Conservation (phyloP, 2,888 invertebrate species). For the Odontothrips loti region DNA sequence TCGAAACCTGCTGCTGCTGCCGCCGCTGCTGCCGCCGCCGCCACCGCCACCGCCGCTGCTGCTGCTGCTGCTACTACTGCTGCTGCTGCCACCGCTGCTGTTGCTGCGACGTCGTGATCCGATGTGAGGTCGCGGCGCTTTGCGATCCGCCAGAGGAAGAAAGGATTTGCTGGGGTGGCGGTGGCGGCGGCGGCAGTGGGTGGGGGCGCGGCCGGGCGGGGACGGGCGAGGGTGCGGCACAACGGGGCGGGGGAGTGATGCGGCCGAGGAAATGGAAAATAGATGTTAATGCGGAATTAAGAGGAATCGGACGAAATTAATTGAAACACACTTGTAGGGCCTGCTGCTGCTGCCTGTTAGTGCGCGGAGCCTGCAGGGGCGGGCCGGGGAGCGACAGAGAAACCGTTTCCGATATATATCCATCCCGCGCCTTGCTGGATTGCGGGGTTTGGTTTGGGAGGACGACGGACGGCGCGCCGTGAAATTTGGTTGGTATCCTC, state of each 20-base stretch:
- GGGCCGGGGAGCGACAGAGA: neutral
- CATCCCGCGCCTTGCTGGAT: too few relatives aligned
- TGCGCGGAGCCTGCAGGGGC: too few relatives aligned
- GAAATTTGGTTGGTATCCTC: too few relatives aligned
- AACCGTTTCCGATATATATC: too few relatives aligned
- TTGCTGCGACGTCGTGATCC: too few relatives aligned
- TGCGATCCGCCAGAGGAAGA: too few relatives aligned
- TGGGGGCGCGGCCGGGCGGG: neutral
- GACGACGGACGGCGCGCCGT: too few relatives aligned
- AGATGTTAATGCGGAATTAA: slow-evolving; percentile 25
- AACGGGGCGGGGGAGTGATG: neutral
- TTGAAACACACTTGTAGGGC: slow-evolving; percentile 22
- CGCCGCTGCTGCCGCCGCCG: neutral
- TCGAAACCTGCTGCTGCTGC: neutral
- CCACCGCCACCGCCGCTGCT: neutral
- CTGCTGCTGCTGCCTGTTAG: neutral
- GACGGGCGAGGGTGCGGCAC: neutral
- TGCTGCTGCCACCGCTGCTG: neutral
- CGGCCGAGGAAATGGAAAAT: slow-evolving; percentile 1
- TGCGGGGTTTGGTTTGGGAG: too few relatives aligned
- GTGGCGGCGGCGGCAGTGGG: neutral
- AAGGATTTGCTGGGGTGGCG: neutral
- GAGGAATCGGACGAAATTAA: slow-evolving; percentile 16
- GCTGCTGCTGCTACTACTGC: neutral
- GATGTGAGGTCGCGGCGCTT: too few relatives aligned